Conservation (phyloP, 2,797 vertebrate species). For the Alexandromys oeconomus region DNA sequence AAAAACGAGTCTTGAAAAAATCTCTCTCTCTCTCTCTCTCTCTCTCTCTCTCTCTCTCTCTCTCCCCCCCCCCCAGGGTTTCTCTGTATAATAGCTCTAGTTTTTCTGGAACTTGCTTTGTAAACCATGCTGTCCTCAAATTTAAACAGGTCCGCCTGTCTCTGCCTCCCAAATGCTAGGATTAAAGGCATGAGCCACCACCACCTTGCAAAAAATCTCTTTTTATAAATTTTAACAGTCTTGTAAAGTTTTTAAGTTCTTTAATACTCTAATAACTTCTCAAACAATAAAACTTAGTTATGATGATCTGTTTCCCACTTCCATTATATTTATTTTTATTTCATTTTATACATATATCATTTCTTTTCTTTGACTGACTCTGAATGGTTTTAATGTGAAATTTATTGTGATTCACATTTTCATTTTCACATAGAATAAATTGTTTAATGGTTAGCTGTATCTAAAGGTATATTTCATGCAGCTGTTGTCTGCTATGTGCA, state of each 20-base stretch:
- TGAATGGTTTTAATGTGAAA: not conserved
- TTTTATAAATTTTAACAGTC: not conserved
- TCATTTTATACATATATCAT: not conserved
- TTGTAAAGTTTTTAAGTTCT: not conserved
- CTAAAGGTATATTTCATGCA: not conserved
- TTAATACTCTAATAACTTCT: not conserved
- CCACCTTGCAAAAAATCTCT: not conserved
- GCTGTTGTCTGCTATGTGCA: not conserved
- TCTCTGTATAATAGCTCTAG: not conserved
- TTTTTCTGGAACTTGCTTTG: not conserved
- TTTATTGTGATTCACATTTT: not conserved
- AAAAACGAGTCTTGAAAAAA: not conserved
- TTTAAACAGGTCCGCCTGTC: not conserved
- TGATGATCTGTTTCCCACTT: not conserved
- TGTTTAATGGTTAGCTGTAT: not conserved
- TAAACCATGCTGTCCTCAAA: not conserved
- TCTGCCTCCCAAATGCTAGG: not conserved
- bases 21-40: not conserved
- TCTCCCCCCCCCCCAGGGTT: not conserved
- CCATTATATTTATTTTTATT: conserved; percentile 6
- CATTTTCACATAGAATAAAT: not conserved
- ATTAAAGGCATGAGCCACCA: not conserved
- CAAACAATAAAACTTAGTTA: conserved; percentile 6
- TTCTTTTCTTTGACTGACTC: not conserved
- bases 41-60: not conserved